A percentile compares a stretch with the other conserved stretches of the same genome.
Conservation (phyloP, 1,140 invertebrate species). For the Batillaria attramentaria region DNA sequence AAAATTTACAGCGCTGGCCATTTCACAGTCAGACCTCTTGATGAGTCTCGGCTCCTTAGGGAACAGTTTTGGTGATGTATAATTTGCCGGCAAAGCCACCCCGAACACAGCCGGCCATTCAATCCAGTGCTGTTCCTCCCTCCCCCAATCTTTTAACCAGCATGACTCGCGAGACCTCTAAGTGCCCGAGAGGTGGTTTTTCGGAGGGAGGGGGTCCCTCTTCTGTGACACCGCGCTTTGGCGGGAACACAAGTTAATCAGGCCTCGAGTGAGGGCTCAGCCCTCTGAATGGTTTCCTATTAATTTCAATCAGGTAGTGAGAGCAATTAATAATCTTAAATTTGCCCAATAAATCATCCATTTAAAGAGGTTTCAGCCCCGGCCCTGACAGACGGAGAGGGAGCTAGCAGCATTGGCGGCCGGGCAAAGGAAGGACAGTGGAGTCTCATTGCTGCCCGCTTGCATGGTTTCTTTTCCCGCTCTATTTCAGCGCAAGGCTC, state of each 20-base stretch:
- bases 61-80: not conserved
- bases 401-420: not conserved
- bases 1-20: conserved; percentile 9
- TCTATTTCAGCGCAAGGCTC: no score
- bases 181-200: not conserved
- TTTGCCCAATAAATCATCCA: conserved; percentile 40
- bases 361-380: conserved; percentile 31
- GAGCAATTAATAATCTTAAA: conserved; percentile 38
- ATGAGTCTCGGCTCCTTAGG: not conserved
- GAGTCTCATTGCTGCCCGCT: no score
- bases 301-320: conserved; percentile 39
- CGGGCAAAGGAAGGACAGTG: not conserved
- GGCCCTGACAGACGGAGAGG: not conserved
- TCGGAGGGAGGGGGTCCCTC: not conserved
- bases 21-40: not conserved
- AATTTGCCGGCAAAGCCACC: not conserved
- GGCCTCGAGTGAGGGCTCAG: not conserved
- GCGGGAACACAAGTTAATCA: conserved; percentile 25
- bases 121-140: not conserved
- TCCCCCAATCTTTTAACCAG: not conserved
- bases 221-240: not conserved
- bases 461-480: no score
- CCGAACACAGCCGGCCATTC: conserved; percentile 6
- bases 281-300: conserved; percentile 25
- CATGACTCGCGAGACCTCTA: not conserved